These are phyloP conservation scores for Lysandra bellargus DNA, from an alignment of 2,888 invertebrate species.

Conservation along the genomic window DNA sequence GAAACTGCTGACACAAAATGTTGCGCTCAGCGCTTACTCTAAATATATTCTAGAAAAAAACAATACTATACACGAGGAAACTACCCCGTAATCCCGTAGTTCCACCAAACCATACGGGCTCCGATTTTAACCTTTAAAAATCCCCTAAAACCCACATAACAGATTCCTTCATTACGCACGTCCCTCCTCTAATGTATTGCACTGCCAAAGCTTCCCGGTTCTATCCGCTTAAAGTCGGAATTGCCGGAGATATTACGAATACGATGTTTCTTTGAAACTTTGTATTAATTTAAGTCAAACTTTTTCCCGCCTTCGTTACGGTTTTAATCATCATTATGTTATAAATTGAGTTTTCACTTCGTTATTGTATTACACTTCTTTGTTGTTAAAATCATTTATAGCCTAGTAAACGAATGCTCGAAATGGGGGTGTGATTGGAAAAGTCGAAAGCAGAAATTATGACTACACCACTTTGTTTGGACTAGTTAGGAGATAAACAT, in stretches of 20 bases:
- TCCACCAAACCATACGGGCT: background rate
- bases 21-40: no score
- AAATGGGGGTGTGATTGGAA: no score
- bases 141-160: background rate
- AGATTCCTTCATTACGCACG: conserved; percentile 10
- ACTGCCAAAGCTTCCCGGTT: background rate
- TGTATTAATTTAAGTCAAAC: conserved; percentile 1
- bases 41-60: no score
- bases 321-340: background rate
- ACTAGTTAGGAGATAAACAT: no score
- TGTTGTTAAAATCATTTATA: background rate
- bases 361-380: background rate
- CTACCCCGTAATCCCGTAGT: background rate
- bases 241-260: conserved; percentile 11
- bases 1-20: no score
- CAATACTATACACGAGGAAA: background rate
- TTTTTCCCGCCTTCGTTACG: background rate
- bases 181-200: conserved; percentile 7
- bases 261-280: conserved; percentile 10
- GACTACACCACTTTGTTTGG: no score
- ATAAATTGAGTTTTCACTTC: background rate
- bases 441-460: no score
- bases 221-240: conserved; percentile 6
- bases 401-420: no score
- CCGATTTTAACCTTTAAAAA: background rate